These are phyloP conservation scores for Pandemis cinnamomeana DNA, from an alignment of 2,888 invertebrate genomes.

Conservation along the genomic window DNA sequence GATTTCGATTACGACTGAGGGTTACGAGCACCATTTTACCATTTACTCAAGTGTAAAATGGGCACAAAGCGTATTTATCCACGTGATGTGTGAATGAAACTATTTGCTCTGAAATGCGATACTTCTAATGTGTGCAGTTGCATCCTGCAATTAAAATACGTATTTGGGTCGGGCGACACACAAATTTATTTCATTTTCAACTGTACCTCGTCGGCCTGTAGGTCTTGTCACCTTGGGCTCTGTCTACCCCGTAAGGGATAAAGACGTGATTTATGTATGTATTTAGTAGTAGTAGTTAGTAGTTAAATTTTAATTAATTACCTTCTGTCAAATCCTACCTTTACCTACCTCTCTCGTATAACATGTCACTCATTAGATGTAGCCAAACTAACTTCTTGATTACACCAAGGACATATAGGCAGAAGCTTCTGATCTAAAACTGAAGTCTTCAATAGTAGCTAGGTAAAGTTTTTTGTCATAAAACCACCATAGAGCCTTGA, in stretches of 20 bases:
- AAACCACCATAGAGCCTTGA: no score
- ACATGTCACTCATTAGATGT: not conserved
- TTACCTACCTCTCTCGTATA: not conserved
- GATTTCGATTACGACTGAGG: not conserved
- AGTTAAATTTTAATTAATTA: no score
- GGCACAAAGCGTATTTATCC: slow-evolving; percentile 21
- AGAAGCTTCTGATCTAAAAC: no score
- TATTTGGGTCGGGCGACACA: slow-evolving; percentile 6
- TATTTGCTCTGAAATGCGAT: slow-evolving; percentile 21
- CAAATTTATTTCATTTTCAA: not conserved
- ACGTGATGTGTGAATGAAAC: slow-evolving; percentile 18
- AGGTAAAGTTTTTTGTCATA: no score
- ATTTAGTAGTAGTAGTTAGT: no score
- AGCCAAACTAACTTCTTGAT: no score
- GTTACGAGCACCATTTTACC: slow-evolving; percentile 4
- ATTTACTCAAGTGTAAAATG: slow-evolving; percentile 37
- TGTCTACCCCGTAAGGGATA: no score
- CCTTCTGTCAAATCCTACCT: no score
- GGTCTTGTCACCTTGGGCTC: no score
- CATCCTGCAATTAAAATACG: slow-evolving; percentile 15
- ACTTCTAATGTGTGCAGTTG: slow-evolving; percentile 7
- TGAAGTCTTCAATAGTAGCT: no score
- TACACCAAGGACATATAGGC: no score
- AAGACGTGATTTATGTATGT: no score
- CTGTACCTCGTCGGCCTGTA: not conserved